phyloP scores from a whole-genome alignment of 1,140 invertebrate species.

The Drosophila bocqueti region DNA sequence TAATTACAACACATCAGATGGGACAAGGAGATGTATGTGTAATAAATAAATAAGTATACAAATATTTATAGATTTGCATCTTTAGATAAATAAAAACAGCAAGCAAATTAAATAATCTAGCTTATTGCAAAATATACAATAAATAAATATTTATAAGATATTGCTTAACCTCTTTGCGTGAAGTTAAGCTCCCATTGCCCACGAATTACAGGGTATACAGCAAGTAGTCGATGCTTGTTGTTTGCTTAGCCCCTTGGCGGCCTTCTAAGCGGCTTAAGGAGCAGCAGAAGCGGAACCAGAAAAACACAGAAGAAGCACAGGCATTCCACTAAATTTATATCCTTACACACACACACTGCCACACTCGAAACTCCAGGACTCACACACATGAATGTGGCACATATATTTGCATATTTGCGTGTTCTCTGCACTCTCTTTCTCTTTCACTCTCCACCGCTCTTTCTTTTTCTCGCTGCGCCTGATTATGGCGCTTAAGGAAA shows the following conservation, averaged over 20 bases:
- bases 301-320: conserved; percentile 40
- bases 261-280: conserved; percentile 78
- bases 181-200: too few species aligned
- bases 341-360: conserved; percentile 12
- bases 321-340: conserved; percentile 51
- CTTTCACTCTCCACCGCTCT: conserved; percentile 6
- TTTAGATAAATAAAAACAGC: not conserved
- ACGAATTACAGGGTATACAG: conserved; percentile 50
- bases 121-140: not conserved
- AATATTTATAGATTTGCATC: not conserved
- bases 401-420: conserved; percentile 81
- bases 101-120: too few species aligned
- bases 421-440: conserved; percentile 68
- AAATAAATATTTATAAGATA: not conserved
- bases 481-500: conserved; percentile 82
- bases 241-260: conserved; percentile 72
- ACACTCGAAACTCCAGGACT: conserved; percentile 31
- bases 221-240: conserved; percentile 47
- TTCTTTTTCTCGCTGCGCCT: conserved; percentile 68
- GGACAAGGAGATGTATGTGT: too few species aligned
- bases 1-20: not conserved
- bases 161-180: not conserved
- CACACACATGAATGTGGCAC: conserved; percentile 45
- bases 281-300: conserved; percentile 41
- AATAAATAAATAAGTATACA: not conserved